Base-by-base conservation (phyloP, 2,797 vertebrate genomes). In the Diglossa cyanea region DNA sequence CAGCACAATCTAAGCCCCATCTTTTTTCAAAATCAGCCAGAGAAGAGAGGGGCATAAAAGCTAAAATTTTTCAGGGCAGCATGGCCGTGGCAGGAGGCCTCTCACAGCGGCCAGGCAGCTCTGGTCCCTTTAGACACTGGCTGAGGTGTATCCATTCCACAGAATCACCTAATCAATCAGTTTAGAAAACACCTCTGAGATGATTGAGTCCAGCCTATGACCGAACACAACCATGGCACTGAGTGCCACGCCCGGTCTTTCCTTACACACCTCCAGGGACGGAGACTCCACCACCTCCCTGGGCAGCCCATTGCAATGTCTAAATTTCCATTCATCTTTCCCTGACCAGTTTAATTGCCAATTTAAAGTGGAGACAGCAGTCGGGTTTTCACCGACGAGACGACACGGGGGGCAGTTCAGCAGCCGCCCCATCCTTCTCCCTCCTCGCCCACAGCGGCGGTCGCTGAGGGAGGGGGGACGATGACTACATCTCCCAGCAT, bases 401-500 rank as follows among this genome's bases (percentile, higher is more conserved):
- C 7, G 12, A 26, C 15, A 26, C 6, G 1, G 3, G 1, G 1
- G 0, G 4, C 15, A 6, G 1, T 8, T 3, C 58, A 17, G 5
- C 20, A 26, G 5, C 17, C 3, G 1, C 4, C 25, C 4, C 15
- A 9, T 1, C 5, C 17, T 31, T 1, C 25, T 42, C 10, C 25
- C 11, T 8, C 10, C 11, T 24, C 6, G 19, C 23, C 20, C 62
- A 8, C 26, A 9, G 26, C 26, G 6, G 24, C 7, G 1, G 17
- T 6, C 16, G 20, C 40, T 5, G 30, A 5, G 8, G 19, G 2
- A 10, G 4, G 0, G 1, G 13, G 13, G 1, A 0, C 0, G 8
- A 1, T 5, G 21, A 79, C 94, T 90, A 78, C 88, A 50, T 0
- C 26, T 91, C 92, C 94, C 95, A 81, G 58, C 40, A 61, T n/a